These are phyloP conservation scores for Rhabditoides inermis DNA, from an alignment of 2,888 invertebrate genomes.

Conservation along the genomic window DNA sequence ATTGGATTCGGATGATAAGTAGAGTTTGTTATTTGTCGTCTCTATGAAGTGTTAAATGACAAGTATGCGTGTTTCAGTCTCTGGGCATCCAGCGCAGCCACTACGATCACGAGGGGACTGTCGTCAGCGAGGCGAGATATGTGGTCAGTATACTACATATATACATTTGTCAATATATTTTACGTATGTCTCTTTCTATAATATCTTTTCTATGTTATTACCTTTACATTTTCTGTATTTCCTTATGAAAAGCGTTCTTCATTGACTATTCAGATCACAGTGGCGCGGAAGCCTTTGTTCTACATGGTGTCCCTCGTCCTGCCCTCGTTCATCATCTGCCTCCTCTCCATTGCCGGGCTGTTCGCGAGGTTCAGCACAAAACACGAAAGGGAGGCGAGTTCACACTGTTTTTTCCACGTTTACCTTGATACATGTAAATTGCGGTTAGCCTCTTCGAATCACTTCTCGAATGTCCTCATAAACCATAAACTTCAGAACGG, in stretches of 20 bases:
- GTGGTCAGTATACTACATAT: no score
- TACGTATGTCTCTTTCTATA: no score
- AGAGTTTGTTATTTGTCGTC: no score
- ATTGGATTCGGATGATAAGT: no score
- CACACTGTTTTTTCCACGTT: not conserved
- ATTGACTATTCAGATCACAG: slow-evolving; percentile 16
- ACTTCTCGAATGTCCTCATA: no score
- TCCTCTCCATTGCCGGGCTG: slow-evolving; percentile 36
- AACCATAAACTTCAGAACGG: no score
- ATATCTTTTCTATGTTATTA: no score
- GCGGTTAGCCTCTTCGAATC: no score
- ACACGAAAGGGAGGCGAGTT: slow-evolving; percentile 33
- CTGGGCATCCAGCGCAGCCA: slow-evolving; percentile 23
- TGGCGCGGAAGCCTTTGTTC: slow-evolving; percentile 37
- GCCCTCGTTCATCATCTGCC: slow-evolving; percentile 41
- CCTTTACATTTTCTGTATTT: not conserved
- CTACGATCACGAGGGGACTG: slow-evolving; percentile 32
- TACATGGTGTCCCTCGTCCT: slow-evolving; percentile 36
- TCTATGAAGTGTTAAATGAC: no score
- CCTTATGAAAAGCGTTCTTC: no score
- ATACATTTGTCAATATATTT: no score
- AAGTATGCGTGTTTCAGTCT: no score
- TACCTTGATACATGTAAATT: not conserved
- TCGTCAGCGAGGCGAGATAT: slow-evolving; percentile 32
- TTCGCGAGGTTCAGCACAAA: slow-evolving; percentile 41